Base-by-base conservation (phyloP, 2,113 vertebrate species). In the Etheostoma spectabile region DNA sequence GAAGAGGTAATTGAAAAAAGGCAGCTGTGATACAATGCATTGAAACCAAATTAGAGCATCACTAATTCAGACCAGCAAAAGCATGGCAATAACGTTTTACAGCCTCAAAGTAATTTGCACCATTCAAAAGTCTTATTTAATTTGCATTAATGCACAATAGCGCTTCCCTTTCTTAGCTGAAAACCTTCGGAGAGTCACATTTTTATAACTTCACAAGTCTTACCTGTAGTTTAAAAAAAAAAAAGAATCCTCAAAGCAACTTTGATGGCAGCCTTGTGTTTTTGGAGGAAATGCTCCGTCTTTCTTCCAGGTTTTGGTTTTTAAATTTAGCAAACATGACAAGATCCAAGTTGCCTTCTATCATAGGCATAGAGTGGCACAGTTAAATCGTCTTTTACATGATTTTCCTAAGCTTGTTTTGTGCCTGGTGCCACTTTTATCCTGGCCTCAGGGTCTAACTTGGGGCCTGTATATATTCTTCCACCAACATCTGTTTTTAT, bases 401-500 rank as follows among this genome's bases (percentile, higher is more conserved):
- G 51, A 69, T 78, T 85, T 74, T 83, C 21, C 61, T 76, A 27
- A 12, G 33, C 35, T 80, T 55, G 3, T 51, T 81, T 77, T 84
- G 59, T 53, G 73, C 53, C 52, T 64, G 67, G 72, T 88, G 77
- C 79, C 84, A 70, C 74, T 46, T 79, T 84, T 57, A 84, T 86
- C 63, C 76, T 57, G 46, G 64, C 89, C 77, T 67, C 8, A 30
- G 78, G 80, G 13, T 76, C 22, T 52, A 51, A 81, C 24, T 57
- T 14, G 19, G 63, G 49, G 63, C 63, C 57, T 61, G n/a, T 51
- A 13, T 52, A 48, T 53, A 60, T 62, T 81, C 45, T 56, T 78
- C 74, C 59, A 38, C 22, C 38, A 21, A 67, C 87, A 88, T 89
- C 80, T 91, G 83, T 71, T 87, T 87, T 86, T 59, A 70, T 73